phyloP scores from a whole-genome alignment of 2,113 vertebrate species.

The Meriones unguiculatus region DNA sequence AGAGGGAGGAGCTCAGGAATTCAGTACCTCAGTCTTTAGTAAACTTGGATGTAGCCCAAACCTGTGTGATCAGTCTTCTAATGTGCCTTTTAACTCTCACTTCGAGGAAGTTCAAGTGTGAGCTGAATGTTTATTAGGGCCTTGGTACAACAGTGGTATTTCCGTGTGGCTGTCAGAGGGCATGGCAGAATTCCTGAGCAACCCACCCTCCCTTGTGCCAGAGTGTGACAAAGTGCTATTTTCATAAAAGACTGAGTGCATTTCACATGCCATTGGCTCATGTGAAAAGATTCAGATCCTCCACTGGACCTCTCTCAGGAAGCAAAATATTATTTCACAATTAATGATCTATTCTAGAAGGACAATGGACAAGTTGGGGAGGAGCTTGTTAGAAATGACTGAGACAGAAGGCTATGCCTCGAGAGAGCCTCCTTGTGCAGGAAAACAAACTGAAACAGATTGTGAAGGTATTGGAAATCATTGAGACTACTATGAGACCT shows the following conservation, averaged over 20 bases:
- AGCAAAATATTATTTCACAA: background rate
- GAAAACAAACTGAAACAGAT: background rate
- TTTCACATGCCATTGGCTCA: background rate
- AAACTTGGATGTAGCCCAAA: background rate
- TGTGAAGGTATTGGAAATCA: background rate
- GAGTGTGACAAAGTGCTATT: background rate
- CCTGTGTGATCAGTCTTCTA: background rate
- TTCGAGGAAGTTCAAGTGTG: background rate
- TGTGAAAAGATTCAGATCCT: background rate
- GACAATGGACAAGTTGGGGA: background rate
- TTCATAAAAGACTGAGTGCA: conserved; percentile 57
- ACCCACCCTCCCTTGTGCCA: background rate
- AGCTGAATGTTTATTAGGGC: background rate
- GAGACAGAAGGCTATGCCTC: background rate
- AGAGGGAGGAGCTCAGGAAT: background rate
- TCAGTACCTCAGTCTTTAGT: background rate
- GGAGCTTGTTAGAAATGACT: background rate
- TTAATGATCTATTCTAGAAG: background rate
- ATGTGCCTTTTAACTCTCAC: background rate
- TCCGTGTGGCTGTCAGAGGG: background rate
- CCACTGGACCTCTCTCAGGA: background rate
- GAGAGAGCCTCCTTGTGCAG: background rate
- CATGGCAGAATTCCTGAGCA: background rate
- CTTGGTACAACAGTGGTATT: background rate
- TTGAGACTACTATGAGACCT: background rate